A percentile compares a stretch with the other conserved stretches of the same genome.
These are phyloP conservation scores for Zoroaster sp. DNA, from an alignment of 53 echinoderm and acorn worm species.

Conservation along the genomic window DNA sequence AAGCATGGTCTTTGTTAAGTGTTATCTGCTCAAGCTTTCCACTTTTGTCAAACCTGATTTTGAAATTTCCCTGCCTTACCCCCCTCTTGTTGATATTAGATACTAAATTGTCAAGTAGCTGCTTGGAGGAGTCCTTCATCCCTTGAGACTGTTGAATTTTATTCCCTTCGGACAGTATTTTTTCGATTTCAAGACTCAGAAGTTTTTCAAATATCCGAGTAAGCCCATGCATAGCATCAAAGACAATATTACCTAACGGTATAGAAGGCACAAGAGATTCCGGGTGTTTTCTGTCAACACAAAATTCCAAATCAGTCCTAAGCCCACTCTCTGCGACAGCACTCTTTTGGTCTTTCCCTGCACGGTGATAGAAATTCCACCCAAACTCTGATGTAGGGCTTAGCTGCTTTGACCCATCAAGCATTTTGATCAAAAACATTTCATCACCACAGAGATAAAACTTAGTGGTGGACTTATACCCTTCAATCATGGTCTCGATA, in stretches of 20 bases:
- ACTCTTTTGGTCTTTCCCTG: conserved; percentile 37
- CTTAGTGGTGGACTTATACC: neutral
- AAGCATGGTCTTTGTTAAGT: conserved; percentile 66
- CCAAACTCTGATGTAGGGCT: conserved; percentile 54
- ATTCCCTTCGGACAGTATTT: conserved; percentile 48
- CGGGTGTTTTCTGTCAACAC: conserved; percentile 49
- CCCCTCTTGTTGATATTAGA: conserved; percentile 63
- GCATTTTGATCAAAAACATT: conserved; percentile 69
- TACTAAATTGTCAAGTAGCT: conserved; percentile 5
- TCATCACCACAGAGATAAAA: conserved; percentile 72
- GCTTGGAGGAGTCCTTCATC: neutral
- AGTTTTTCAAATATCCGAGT: conserved; percentile 67
- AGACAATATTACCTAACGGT: conserved; percentile 50
- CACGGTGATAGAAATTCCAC: conserved; percentile 73
- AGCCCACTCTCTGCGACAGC: conserved; percentile 18
- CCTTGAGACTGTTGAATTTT: conserved; percentile 2
- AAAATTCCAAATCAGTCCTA: conserved; percentile 40
- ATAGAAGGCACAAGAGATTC: conserved; percentile 55
- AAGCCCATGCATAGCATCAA: conserved; percentile 61
- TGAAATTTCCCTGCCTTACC: conserved; percentile 66
- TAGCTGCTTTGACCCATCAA: conserved; percentile 64
- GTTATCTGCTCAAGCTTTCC: conserved; percentile 58
- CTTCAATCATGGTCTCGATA: neutral
- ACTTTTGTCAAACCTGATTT: conserved; percentile 54
- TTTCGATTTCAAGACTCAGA: conserved; percentile 54